phyloP scores from a whole-genome alignment of 2,797 vertebrate genomes.

The Propithecus deckenii region DNA sequence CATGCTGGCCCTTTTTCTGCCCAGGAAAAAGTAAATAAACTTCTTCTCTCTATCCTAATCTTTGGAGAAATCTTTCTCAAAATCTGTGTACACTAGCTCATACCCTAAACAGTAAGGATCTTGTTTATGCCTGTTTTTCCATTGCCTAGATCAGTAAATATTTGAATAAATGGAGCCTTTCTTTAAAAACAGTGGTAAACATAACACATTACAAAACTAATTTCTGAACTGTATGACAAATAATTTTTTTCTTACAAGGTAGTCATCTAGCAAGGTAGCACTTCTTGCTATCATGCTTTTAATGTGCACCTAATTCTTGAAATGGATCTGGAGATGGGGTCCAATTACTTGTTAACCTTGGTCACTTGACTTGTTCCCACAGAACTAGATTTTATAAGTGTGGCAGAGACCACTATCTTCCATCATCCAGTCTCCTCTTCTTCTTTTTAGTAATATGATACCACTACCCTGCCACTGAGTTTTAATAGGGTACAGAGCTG shows the following conservation, averaged over 20 bases:
- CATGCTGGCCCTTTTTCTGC: too few species aligned
- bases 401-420: neutral
- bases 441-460: neutral
- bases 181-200: neutral
- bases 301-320: neutral
- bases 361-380: neutral
- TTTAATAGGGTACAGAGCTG: neutral
- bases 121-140: slow-evolving; percentile 34
- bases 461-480: neutral
- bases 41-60: too few species aligned
- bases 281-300: neutral
- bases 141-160: slow-evolving; percentile 15
- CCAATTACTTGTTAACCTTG: neutral
- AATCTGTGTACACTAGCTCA: too few species aligned
- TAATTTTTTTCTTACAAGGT: neutral
- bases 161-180: neutral
- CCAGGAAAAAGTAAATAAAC: too few species aligned
- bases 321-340: slow-evolving; percentile 16
- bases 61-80: too few species aligned
- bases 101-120: neutral
- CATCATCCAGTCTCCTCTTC: neutral
- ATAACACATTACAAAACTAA: neutral
- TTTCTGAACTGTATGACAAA: slow-evolving; percentile 20
- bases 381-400: neutral
- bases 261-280: neutral